Conservation (phyloP, 2,797 vertebrate genomes). For the Enteromius argenteus region DNA sequence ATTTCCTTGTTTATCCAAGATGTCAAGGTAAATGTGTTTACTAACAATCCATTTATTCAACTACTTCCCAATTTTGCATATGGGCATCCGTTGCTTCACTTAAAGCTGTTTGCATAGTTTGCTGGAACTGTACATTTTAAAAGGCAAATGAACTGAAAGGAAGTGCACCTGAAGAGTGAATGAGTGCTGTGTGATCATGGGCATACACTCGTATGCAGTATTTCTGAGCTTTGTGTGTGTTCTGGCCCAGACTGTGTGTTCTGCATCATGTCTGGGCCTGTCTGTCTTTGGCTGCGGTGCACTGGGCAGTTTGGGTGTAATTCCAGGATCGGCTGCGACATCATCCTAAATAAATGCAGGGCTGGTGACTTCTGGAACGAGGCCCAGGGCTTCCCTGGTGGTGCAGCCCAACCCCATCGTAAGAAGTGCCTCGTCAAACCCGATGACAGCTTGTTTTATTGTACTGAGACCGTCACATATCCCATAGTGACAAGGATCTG, state of each 20-base stretch:
- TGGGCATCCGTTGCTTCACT: background rate
- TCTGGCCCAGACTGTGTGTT: constrained; percentile 12
- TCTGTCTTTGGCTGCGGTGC: constrained; percentile 21
- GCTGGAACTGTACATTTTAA: background rate
- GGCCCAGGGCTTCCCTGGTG: constrained; percentile 53
- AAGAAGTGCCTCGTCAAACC: constrained; percentile 28
- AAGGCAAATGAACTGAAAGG: background rate
- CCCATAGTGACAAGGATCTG: background rate
- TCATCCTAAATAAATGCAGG: constrained; percentile 40
- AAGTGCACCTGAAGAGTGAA: constrained; percentile 1
- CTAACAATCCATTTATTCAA: background rate
- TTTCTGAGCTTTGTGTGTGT: constrained; percentile 28
- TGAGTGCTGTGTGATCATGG: background rate
- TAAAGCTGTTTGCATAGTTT: background rate
- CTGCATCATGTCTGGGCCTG: constrained; percentile 51
- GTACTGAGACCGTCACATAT: constrained; percentile 18
- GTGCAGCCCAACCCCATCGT: background rate
- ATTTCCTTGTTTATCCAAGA: constrained; percentile 4
- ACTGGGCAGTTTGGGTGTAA: constrained; percentile 51
- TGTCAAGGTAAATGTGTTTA: background rate
- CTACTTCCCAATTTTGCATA: background rate
- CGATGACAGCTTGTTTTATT: constrained; percentile 34
- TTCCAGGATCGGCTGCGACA: constrained; percentile 46
- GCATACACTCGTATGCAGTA: background rate
- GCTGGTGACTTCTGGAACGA: constrained; percentile 47